Evolutionary conservation across 2,113 vertebrate genomes (phyloP).

Genomic region (Poeciliopsis retropinna): DNA sequence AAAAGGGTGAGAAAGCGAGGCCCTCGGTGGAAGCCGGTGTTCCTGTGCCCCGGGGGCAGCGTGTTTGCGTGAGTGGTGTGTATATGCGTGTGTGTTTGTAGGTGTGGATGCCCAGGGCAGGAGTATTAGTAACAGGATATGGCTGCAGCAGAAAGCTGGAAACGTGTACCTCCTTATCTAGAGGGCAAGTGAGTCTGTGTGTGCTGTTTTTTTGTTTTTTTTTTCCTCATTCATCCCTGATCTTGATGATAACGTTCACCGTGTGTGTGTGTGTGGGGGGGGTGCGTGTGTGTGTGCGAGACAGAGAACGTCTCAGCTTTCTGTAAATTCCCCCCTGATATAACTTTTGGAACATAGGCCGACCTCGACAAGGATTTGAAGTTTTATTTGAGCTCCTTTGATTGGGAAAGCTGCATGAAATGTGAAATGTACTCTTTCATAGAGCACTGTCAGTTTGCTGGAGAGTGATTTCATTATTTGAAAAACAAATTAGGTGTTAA

Average conservation of each 20-base stretch:
- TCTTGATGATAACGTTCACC: conserved; percentile 73
- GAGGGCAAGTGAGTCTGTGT: conserved; percentile 80
- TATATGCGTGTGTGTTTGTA: conserved; percentile 29
- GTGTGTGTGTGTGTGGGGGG: conserved; percentile 17
- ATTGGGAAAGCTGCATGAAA: conserved; percentile 14
- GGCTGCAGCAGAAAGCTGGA: conserved; percentile 80
- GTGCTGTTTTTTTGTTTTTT: conserved; percentile 65
- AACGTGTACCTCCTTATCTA: conserved; percentile 84
- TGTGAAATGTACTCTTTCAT: background rate
- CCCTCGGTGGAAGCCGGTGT: conserved; percentile 72
- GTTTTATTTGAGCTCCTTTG: conserved; percentile 29
- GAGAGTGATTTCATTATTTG: background rate
- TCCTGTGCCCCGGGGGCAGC: conserved; percentile 66
- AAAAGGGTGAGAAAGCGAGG: conserved; percentile 60
- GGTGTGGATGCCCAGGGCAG: conserved; percentile 73
- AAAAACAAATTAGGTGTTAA: background rate
- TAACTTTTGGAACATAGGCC: conserved; percentile 51
- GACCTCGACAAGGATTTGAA: conserved; percentile 35
- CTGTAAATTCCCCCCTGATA: conserved; percentile 66
- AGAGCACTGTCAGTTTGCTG: background rate
- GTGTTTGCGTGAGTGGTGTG: conserved; percentile 37
- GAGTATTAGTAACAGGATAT: conserved; percentile 90
- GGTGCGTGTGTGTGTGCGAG: conserved; percentile 17
- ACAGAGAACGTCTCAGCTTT: conserved; percentile 65
- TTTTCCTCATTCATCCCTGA: conserved; percentile 81